Evolutionary conservation across 2,113 vertebrate genomes (phyloP).

Genomic region (Petromus typicus): DNA sequence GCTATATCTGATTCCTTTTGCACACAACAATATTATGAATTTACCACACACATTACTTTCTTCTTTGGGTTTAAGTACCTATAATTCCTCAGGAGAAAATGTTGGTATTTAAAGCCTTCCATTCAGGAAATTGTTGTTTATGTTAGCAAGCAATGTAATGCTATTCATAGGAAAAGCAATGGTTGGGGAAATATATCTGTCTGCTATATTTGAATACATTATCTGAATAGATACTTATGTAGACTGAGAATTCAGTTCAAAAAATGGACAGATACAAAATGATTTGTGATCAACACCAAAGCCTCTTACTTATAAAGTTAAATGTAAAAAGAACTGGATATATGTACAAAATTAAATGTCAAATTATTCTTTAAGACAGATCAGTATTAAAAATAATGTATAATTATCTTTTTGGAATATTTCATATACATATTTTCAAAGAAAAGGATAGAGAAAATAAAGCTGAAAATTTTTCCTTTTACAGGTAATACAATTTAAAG

Average conservation of each 20-base stretch:
- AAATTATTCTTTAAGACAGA: slow-evolving; percentile 52
- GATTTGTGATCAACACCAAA: background rate
- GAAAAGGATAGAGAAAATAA: background rate
- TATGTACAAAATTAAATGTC: background rate
- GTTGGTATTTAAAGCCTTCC: slow-evolving; percentile 40
- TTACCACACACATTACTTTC: background rate
- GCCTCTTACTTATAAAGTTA: background rate
- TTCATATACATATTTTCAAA: slow-evolving; percentile 4
- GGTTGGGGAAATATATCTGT: background rate
- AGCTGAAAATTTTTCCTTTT: background rate
- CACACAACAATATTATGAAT: slow-evolving; percentile 63
- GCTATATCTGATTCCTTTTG: slow-evolving; percentile 36
- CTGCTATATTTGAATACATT: background rate
- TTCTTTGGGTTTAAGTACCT: slow-evolving; percentile 45
- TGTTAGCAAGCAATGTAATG: background rate
- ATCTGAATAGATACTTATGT: background rate
- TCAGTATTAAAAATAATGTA: background rate
- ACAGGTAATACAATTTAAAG: background rate
- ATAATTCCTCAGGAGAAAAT: slow-evolving; percentile 47
- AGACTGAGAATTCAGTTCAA: slow-evolving; percentile 26
- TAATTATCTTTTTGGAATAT: background rate
- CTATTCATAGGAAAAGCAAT: slow-evolving; percentile 5
- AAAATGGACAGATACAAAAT: background rate
- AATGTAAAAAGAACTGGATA: slow-evolving; percentile 35
- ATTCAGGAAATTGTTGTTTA: background rate